A percentile compares a stretch with the other conserved stretches of the same genome.
phyloP scores from a whole-genome alignment of 2,797 vertebrate species.

The Sebastes dallii region DNA sequence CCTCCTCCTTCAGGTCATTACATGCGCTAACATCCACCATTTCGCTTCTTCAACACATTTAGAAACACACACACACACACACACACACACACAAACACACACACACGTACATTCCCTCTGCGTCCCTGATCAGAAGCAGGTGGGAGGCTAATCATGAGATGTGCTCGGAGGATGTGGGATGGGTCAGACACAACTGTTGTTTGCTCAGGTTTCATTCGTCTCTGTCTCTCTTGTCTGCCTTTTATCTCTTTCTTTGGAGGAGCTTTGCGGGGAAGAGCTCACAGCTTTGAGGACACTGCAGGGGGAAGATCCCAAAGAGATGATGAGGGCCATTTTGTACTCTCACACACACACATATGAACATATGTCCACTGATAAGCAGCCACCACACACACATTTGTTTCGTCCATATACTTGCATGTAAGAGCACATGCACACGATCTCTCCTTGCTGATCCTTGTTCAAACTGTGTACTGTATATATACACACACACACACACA shows the following conservation, averaged over 20 bases:
- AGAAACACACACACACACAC: neutral
- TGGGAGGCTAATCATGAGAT: constrained; percentile 54
- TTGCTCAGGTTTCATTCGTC: constrained; percentile 60
- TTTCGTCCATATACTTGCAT: neutral
- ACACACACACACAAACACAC: neutral
- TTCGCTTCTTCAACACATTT: constrained; percentile 32
- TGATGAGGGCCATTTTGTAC: constrained; percentile 54
- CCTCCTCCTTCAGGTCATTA: constrained; percentile 51
- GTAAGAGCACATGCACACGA: constrained; percentile 7
- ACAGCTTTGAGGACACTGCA: constrained; percentile 51
- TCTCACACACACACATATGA: constrained; percentile 21
- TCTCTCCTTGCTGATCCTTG: constrained; percentile 32
- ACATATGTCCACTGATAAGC: constrained; percentile 30
- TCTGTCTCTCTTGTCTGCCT: constrained; percentile 47
- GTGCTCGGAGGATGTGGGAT: constrained; percentile 34
- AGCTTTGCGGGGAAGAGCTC: constrained; percentile 49
- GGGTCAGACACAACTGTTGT: constrained; percentile 58
- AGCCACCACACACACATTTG: neutral
- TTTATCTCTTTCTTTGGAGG: constrained; percentile 46
- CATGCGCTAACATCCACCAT: constrained; percentile 40
- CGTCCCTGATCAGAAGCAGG: constrained; percentile 40
- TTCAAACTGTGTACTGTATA: constrained; percentile 36
- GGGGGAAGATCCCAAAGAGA: constrained; percentile 47
- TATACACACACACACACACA: constrained; percentile 18
- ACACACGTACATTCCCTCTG: neutral